Base-by-base conservation (phyloP, 2,113 vertebrate species). In the Rutilus rutilus region DNA sequence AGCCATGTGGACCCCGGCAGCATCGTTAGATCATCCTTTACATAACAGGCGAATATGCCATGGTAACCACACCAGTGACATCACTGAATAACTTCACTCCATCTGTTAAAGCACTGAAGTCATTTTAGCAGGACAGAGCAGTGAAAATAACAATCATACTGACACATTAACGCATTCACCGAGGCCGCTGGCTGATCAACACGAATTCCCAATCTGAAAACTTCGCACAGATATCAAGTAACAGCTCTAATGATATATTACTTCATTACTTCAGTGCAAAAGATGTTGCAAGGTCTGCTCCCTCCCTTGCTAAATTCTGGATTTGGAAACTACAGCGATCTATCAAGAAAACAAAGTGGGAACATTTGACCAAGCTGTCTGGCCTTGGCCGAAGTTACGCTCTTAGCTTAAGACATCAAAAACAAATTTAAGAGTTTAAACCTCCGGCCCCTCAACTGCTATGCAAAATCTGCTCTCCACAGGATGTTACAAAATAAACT, bases 1-100 rank as follows among this genome's bases (percentile, higher is more conserved):
- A 78, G 39, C 89, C 79, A 81, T 88, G 80, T 65, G 86, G 81
- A 85, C 3, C 76, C 89, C 10, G 14, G 45, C 87, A 75, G 73
- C 67, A 85, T 84, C 76, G 69, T 89, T 88, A 89, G 87, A 86
- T 89, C 90, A 92, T 83, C 15, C n/a, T 27, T 87, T 91, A 91
- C 85, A 86, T 91, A 91, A 91, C 84, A 25, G 67, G 30, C n/a
- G 19, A 64, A 60, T 87, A 36, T 50, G 45, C 88, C 69, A 84
- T 84, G 54, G 79, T 81, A 75, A 92, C 90, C 88, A 17, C 90
- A 90, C 87, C 1, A 52, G 86, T 90, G 87, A 90, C 88, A 86
- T 91, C 87, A 90, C 84, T 67, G 57, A 50, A 69, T 87, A 30
- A 86, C 85, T 84, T 60, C 84, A 71, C 80, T 69, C 76, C 86